Evolutionary conservation across 2,888 invertebrate genomes (phyloP), one percentile per base, ranked within the genome.

Genomic region (Campoplex nolae): DNA sequence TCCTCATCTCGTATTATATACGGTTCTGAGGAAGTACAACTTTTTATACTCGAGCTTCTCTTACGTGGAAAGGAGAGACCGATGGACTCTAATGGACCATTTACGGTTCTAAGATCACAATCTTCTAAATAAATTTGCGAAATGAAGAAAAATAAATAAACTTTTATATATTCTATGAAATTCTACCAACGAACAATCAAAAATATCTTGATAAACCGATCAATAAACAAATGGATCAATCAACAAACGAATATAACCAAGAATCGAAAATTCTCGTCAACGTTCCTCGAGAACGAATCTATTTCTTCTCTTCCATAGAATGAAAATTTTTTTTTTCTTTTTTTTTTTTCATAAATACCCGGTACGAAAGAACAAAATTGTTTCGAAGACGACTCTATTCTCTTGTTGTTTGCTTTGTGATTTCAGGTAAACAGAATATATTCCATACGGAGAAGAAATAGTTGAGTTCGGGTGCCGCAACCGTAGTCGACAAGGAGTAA

Each of bases 11-110:
- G 74, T 70, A 79, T 75, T 51, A 74, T 75, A 65, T 65, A 75
- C 71, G 79, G 51, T 82, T 85, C 85, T 78, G 68, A 74, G 85
- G 85, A 82, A 82, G 85, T 77, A 58, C 76, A 71, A 77, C 73
- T 85, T 82, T 85, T 82, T 82, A 70, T 62, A 51, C 82, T 82
- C 77, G 58, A 68, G 42, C 77, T 74, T 82, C 16, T 77, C 18
- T 85, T 77, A 77, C 85, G 85, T 65, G 81, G 77, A 85, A 85
- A 45, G 35, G 58, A 71, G 85, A 77, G 48, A 65, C 28, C 67
- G 56, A 85, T 67, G 48, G 58, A 58, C 77, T 78, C 81, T 73
- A 67, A 68, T 75, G 65, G 58, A 82, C 74, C 81, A 67, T 81
- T 82, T 85, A 82, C 73, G 74, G 45, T 81, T 75, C 77, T 56